Percentiles rank a stretch among this genome's conserved stretches.
These are phyloP conservation scores for Saguinus midas DNA, from an alignment of 2,113 vertebrate genomes.

Conservation along the genomic window DNA sequence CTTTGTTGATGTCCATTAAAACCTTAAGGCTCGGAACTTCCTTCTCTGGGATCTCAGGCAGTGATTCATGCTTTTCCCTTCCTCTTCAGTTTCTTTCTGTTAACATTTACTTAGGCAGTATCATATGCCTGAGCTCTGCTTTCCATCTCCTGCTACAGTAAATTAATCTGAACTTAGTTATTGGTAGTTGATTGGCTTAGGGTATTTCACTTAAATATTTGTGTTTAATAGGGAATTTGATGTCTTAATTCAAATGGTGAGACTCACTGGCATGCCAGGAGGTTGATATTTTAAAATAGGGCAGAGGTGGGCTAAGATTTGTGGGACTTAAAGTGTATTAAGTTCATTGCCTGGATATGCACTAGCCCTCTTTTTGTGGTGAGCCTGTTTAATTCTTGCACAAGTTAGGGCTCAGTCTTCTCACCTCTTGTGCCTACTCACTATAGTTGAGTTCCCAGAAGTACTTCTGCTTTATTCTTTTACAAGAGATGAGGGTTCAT, in stretches of 20 bases:
- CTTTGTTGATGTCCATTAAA: neutral
- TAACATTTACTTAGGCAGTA: neutral
- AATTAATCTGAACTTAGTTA: neutral
- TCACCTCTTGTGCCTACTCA: constrained; percentile 6
- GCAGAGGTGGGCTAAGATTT: neutral
- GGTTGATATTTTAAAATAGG: neutral
- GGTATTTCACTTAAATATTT: neutral
- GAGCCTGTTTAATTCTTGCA: neutral
- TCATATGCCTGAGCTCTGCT: neutral
- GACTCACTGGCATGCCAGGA: neutral
- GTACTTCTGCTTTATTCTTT: constrained; percentile 48
- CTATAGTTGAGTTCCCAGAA: constrained; percentile 59
- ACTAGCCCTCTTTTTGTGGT: neutral
- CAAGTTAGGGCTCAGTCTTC: neutral
- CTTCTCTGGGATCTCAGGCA: neutral
- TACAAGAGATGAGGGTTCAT: constrained; percentile 59
- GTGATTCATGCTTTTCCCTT: neutral
- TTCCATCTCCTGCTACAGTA: neutral
- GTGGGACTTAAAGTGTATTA: constrained; percentile 8
- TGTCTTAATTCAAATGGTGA: neutral
- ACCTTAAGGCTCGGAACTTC: neutral
- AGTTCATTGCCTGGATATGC: constrained; percentile 4
- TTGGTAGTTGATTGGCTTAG: neutral
- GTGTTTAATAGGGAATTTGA: neutral
- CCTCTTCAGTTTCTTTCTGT: neutral